phyloP scores from a whole-genome alignment of 2,888 invertebrate genomes.

The Rhorus exstirpatorius region DNA sequence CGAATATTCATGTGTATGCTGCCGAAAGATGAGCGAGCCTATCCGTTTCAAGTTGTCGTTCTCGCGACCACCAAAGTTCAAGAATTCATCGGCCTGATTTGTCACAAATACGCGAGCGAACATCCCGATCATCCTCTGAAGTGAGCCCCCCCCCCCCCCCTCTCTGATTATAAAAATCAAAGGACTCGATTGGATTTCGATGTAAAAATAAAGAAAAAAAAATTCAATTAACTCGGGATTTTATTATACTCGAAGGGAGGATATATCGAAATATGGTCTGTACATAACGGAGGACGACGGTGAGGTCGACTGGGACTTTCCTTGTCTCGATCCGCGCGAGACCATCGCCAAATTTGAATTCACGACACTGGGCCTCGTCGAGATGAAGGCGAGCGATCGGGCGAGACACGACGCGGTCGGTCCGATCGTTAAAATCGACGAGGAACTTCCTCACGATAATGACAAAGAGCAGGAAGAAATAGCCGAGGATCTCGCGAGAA shows the following conservation, averaged over 20 bases:
- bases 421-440: slow-evolving; percentile 82
- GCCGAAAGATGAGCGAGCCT: slow-evolving; percentile 92
- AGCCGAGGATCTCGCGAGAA: slow-evolving; percentile 88
- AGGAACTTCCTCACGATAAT: slow-evolving; percentile 80
- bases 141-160: slow-evolving; percentile 78
- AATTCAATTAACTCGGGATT: slow-evolving; percentile 24
- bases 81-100: slow-evolving; percentile 97
- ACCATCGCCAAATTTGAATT: slow-evolving; percentile 97
- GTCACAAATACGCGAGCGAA: slow-evolving; percentile 91
- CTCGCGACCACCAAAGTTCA: slow-evolving; percentile 94
- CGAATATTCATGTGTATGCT: slow-evolving; percentile 97
- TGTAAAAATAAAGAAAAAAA: too few species aligned
- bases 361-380: slow-evolving; percentile 94
- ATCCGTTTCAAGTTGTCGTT: slow-evolving; percentile 94
- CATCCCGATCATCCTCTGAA: slow-evolving; percentile 85
- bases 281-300: slow-evolving; percentile 99
- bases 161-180: neutral
- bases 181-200: too few species aligned
- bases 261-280: slow-evolving; percentile 92
- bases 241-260: slow-evolving; percentile 83
- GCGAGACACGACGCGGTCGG: slow-evolving; percentile 81
- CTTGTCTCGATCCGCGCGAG: slow-evolving; percentile 95
- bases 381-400: slow-evolving; percentile 88
- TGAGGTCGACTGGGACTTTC: slow-evolving; percentile 97
- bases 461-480: slow-evolving; percentile 79